phyloP scores from a whole-genome alignment of 2,888 invertebrate species.

The Megalurothrips usitatus region DNA sequence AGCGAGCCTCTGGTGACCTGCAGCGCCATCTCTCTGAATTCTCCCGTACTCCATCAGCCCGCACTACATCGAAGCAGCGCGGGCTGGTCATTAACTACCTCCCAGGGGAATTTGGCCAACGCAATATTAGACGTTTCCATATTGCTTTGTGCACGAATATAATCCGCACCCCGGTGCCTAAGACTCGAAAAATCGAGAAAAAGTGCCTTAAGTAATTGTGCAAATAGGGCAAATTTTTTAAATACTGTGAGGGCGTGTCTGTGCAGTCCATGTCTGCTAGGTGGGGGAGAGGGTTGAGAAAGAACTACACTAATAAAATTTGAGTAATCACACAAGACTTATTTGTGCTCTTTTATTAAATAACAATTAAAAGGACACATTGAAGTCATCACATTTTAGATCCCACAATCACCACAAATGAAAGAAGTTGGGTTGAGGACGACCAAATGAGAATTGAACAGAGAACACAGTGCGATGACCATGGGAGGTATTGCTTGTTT shows the following conservation, averaged over 20 bases:
- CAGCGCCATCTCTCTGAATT: too few species aligned
- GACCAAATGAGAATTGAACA: conserved; percentile 24
- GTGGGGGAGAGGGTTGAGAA: not conserved
- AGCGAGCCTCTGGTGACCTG: too few species aligned
- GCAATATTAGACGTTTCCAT: too few species aligned
- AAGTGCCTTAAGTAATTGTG: too few species aligned
- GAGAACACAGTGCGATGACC: conserved; percentile 25
- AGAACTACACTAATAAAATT: not conserved
- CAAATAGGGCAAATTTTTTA: not conserved
- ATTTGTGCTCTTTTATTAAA: conserved; percentile 25
- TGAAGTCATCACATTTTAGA: conserved; percentile 26
- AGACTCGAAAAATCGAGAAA: too few species aligned
- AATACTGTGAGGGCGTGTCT: not conserved
- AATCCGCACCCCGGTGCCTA: too few species aligned
- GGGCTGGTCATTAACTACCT: too few species aligned
- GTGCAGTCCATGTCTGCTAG: not conserved
- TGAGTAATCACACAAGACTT: conserved; percentile 19
- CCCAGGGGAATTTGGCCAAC: too few species aligned
- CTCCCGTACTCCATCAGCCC: too few species aligned
- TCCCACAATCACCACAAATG: conserved; percentile 26
- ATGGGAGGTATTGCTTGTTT: conserved; percentile 20
- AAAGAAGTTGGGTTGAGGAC: conserved; percentile 22
- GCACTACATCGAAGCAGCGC: too few species aligned
- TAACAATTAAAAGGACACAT: conserved; percentile 27
- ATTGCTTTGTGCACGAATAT: too few species aligned